phyloP scores from a whole-genome alignment of 2,113 vertebrate species.

The Dicentrarchus labrax region DNA sequence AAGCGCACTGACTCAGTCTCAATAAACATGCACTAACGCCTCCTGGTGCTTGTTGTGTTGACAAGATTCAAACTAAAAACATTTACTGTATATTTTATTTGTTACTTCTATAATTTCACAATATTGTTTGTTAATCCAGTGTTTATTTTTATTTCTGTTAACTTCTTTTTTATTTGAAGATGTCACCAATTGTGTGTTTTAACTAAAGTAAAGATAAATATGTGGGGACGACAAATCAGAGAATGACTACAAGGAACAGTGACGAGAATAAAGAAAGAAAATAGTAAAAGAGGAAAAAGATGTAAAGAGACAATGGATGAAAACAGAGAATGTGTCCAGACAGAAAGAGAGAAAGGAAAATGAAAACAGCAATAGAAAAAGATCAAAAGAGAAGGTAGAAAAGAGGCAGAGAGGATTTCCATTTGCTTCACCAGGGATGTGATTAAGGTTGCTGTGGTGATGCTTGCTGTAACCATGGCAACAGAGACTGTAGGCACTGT shows the following conservation, averaged over 20 bases:
- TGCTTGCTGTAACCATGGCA: conserved; percentile 56
- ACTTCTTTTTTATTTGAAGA: no score
- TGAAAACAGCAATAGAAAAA: not conserved
- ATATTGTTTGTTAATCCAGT: no score
- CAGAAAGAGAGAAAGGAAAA: not conserved
- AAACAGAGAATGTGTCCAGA: no score
- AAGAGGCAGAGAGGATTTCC: conserved; percentile 28
- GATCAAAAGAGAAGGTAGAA: conserved; percentile 12
- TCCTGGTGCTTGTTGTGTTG: no score
- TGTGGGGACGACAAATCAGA: not conserved
- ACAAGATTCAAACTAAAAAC: no score
- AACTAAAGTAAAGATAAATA: not conserved
- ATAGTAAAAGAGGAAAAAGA: not conserved
- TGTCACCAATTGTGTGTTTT: no score
- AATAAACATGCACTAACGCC: no score
- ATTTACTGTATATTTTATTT: no score
- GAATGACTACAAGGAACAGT: no score
- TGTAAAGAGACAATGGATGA: not conserved
- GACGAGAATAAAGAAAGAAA: not conserved
- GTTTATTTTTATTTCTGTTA: no score
- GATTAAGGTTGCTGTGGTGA: conserved; percentile 54
- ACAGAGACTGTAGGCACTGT: conserved; percentile 18
- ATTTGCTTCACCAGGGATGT: conserved; percentile 38
- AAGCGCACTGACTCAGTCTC: no score
- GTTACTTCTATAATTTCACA: no score